Base-by-base conservation (phyloP, 2,113 vertebrate genomes). In the Clarias magur region DNA sequence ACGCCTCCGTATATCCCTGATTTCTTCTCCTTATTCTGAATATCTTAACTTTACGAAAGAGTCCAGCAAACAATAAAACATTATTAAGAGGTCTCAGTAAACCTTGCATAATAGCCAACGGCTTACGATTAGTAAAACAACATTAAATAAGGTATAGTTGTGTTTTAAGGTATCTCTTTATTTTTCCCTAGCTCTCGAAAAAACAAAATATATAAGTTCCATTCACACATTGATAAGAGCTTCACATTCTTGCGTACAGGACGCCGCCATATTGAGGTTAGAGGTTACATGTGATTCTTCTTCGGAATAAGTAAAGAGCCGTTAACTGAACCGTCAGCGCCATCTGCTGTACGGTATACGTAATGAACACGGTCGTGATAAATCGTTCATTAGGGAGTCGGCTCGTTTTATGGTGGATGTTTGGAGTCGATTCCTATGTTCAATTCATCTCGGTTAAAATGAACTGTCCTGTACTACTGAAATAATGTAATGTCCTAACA, bases 21-120 rank as follows among this genome's bases (percentile, higher is more conserved):
- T n/a, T 87, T 84, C 89, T 95, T 60, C 88, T 67, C 84, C 83
- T 91, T 82, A 91, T 89, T 62, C 84, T 91, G 68, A 16, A 92
- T n/a, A 90, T 48, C 90, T 92, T 95, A 2, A 94, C 89, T 82
- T 92, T 91, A 30, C 91, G 76, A 30, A 88, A 53, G 3, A 89
- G 88, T 80, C 88, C 92, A 0, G 91, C 16, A 0, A 91, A 59
- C 1, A 92, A 83, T 0, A 89, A 59, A 57, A 85, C 60, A 13
- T 54, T 78, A 30, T 60, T 17, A 19, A 67, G n/a, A 19, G 72
- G 30, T 68, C 72, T 87, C 72, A 79, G 53, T 57, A 87, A 78
- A 23, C 83, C 4, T 15, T 68, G 81, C 86, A 87, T 87, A 53
- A 25, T 10, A 38, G 3, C 34, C 15, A 6, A 19, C n/a, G 25